Base-by-base conservation (phyloP, 2,113 vertebrate genomes). In the Odontesthes bonariensis region DNA sequence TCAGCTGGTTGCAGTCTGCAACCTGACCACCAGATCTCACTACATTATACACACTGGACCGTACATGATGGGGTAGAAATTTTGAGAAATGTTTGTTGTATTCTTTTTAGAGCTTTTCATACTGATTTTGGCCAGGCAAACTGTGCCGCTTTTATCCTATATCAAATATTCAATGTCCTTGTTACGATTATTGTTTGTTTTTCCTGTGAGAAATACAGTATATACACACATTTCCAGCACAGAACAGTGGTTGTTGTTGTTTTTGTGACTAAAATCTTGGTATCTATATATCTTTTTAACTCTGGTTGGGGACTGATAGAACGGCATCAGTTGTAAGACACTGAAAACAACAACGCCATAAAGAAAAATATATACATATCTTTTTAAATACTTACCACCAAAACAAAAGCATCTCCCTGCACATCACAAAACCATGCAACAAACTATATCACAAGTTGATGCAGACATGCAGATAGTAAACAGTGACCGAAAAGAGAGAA, bases 391-490 rank as follows among this genome's bases (percentile, higher is more conserved):
- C 58, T 70, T 59, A 69, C 53, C 46, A 76, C 12, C 35, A 8
- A 60, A n/a, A 23, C 61, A 47, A 31, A n/a, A 69, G 58, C 38
- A 23, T 42, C 69, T 81, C 73, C 10, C 33, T n/a, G 40, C 4
- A 40, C 52, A 65, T 65, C 38, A 60, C 57, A 73, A 56, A 66
- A 62, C 32, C 20, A 52, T 3, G 49, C 47, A 52, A 27, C 42
- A 68, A 55, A 65, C 57, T 73, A 44, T 57, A 75, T 69, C 54
- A 56, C 60, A 76, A 73, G 38, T 65, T 5, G 60, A 51, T 65
- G 77, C 38, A 75, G 60, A 77, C 32, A 58, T 47, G 65, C 76
- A 40, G 76, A 69, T 67, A 54, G 61, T 69, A 79, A 82, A 88
- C 77, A 75, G 68, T 5, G 20, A 14, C 5, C 32, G 51, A 54